Evolutionary conservation across 2,797 vertebrate genomes (phyloP).

Genomic region (Acipenser oxyrinchus): DNA sequence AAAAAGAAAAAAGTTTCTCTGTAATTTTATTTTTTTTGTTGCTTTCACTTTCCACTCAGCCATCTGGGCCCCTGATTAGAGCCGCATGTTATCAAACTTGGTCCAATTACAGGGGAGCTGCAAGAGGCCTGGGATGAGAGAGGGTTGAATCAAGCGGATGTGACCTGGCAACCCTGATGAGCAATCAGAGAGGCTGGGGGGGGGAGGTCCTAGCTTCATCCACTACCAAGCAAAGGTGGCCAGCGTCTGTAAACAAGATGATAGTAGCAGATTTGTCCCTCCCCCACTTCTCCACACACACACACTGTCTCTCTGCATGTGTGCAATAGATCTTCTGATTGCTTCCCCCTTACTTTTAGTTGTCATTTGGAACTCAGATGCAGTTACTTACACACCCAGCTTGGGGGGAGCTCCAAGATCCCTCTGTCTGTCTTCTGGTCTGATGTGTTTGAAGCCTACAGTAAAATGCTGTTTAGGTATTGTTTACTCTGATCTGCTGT

Average conservation of each 20-base stretch:
- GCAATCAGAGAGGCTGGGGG: background rate
- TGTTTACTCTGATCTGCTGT: too few species aligned
- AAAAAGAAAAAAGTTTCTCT: conserved; percentile 1
- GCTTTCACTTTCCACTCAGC: conserved; percentile 8
- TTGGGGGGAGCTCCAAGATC: too few species aligned
- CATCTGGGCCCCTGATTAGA: conserved; percentile 5
- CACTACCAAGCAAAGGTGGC: background rate
- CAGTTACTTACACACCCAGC: too few species aligned
- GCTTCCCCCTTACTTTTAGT: background rate
- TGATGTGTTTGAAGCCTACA: too few species aligned
- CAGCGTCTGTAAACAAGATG: background rate
- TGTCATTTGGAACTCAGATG: background rate
- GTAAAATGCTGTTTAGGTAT: too few species aligned
- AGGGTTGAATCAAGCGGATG: conserved; percentile 2
- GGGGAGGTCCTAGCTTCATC: background rate
- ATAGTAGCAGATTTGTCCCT: too few species aligned
- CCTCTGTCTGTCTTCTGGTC: too few species aligned
- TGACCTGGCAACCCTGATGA: background rate
- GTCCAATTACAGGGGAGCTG: conserved; percentile 9
- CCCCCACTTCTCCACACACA: too few species aligned
- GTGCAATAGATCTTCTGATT: background rate
- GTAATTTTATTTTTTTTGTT: background rate
- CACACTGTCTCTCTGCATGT: background rate
- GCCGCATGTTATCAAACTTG: background rate
- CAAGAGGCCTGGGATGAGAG: conserved; percentile 4